A percentile compares a stretch with the other conserved stretches of the same genome.
Conservation (phyloP, 1,140 invertebrate genomes). For the Zaprionus gabonicus region DNA sequence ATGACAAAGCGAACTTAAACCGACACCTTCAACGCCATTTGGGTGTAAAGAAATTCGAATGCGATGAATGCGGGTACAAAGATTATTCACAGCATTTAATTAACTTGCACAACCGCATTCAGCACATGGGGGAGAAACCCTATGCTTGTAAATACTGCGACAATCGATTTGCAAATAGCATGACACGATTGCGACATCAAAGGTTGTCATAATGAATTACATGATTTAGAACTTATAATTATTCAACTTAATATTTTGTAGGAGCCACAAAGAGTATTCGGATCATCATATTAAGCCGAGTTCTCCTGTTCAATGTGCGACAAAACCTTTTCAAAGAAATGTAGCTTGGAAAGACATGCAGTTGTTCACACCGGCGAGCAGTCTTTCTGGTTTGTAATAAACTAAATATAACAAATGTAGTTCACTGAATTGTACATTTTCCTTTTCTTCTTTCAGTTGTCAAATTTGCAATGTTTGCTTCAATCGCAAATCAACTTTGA, state of each 20-base stretch:
- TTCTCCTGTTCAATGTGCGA: constrained; percentile 35
- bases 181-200: constrained; percentile 48
- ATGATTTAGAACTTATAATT: not conserved
- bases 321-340: constrained; percentile 38
- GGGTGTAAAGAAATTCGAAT: constrained; percentile 44
- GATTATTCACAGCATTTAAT: constrained; percentile 54
- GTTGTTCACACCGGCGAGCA: constrained; percentile 59
- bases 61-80: constrained; percentile 51
- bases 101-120: constrained; percentile 46
- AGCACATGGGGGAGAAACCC: constrained; percentile 51
- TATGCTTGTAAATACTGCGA: constrained; percentile 58
- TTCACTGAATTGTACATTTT: not conserved
- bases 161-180: constrained; percentile 50
- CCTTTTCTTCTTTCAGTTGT: constrained; percentile 31
- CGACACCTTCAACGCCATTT: constrained; percentile 46
- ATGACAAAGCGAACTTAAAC: constrained; percentile 55
- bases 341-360: constrained; percentile 31
- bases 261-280: constrained; percentile 29
- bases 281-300: not conserved
- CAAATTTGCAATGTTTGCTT: constrained; percentile 48
- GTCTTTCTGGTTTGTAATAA: constrained; percentile 36
- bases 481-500: constrained; percentile 48
- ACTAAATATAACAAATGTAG: no score
- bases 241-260: not conserved
- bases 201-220: constrained; percentile 3